A percentile compares a stretch with the other conserved stretches of the same genome.
Evolutionary conservation across 2,113 vertebrate genomes (phyloP).

Genomic region (Tragelaphus strepsiceros): DNA sequence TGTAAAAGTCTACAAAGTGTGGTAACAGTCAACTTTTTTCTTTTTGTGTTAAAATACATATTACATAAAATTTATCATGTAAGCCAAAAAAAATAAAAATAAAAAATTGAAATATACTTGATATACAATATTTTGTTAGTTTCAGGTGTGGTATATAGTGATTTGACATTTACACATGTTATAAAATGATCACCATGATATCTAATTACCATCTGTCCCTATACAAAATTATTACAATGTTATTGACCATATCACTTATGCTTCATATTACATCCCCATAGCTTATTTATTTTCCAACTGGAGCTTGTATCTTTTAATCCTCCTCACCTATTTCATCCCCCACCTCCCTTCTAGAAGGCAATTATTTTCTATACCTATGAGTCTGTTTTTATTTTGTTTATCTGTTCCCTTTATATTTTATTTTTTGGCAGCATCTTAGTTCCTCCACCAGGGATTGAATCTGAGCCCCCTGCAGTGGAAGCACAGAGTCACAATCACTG

Average conservation of each 20-base stretch:
- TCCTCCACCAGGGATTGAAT: neutral
- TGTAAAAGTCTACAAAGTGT: too few species aligned
- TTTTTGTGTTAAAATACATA: too few species aligned
- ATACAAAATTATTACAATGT: neutral
- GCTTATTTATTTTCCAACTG: neutral
- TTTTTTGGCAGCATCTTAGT: neutral
- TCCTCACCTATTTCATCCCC: neutral
- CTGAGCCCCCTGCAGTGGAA: neutral
- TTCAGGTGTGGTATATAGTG: neutral
- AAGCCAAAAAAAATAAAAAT: too few species aligned
- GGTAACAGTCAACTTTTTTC: too few species aligned
- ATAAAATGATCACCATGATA: neutral
- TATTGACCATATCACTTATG: neutral
- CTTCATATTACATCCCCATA: neutral
- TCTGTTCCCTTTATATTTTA: neutral
- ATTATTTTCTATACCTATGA: neutral
- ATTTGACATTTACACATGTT: neutral
- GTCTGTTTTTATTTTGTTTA: neutral
- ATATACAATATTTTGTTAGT: neutral
- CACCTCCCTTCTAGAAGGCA: neutral
- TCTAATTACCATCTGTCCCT: neutral
- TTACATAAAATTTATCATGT: too few species aligned
- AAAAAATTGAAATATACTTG: neutral
- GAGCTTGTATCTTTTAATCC: neutral
- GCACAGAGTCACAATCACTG: neutral